Base-by-base conservation (phyloP, 2,888 invertebrate species). In the Cryptocephalus primarius region DNA sequence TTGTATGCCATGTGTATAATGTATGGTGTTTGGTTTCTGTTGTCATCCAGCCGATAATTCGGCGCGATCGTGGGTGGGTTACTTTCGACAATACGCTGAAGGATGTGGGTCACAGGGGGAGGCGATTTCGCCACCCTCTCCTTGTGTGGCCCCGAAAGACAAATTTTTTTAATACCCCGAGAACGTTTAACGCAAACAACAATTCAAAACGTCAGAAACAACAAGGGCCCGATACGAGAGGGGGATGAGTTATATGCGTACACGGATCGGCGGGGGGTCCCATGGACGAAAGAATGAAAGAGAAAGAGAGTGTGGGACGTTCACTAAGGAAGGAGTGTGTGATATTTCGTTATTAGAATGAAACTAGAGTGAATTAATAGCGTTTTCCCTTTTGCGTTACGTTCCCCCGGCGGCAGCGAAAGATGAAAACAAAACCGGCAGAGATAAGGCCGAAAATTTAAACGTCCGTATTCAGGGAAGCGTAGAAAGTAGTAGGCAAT, bases 121-220 rank as follows among this genome's bases (percentile, higher is more conserved):
- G 22, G 22, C 22, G 22, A 22, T 22, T 22, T 22, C 22, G 22
- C 22, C 22, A 22, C 22, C 22, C 22, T 22, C 22, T 22, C 22
- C 22, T 22, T 22, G 22, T 22, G 22, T 22, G 22, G 22, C 22
- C 22, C 6, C 22, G 22, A 22, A 22, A 22, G 22, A 22, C 22
- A 22, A 22, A 22, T 22, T 22, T 22, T 22, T 22, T 22, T 40
- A 41, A 40, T 40, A 41, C 41, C 10, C 31, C 12, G 22, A 40
- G 47, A 51, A 47, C 53, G 46, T 47, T 50, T 48, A 51, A 53
- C 53, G 47, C 49, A 55, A 54, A 53, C 52, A 55, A 48, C 51
- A 44, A 53, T 55, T 51, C 46, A 45, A 47, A 48, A 49, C 45
- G 49, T 53, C 55, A 51, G 51, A 53, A 51, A 48, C 52, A 53